These are phyloP conservation scores for Thaumatotibia leucotreta DNA, from an alignment of 1,140 invertebrate genomes.

Conservation along the genomic window DNA sequence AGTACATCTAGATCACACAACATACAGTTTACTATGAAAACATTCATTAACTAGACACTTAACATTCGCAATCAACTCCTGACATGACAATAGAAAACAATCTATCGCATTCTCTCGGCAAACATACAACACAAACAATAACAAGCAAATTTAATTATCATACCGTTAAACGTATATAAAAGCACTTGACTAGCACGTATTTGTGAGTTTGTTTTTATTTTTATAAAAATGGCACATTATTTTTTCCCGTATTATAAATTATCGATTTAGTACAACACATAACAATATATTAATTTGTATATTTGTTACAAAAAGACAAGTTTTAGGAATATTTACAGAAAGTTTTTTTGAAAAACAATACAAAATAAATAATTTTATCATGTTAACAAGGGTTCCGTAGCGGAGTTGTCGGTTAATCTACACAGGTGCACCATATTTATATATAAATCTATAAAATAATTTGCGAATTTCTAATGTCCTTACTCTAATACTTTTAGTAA, in stretches of 20 bases:
- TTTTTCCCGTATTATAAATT: slow-evolving; percentile 49
- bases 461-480: slow-evolving; percentile 55
- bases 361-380: slow-evolving; percentile 6
- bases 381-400: neutral
- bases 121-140: slow-evolving; percentile 42
- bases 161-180: slow-evolving; percentile 52
- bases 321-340: slow-evolving; percentile 65
- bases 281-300: slow-evolving; percentile 39
- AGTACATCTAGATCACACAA: slow-evolving; percentile 3
- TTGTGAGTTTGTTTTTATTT: slow-evolving; percentile 35
- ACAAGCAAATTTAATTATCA: slow-evolving; percentile 74
- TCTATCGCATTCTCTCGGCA: slow-evolving; percentile 39
- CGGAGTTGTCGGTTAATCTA: slow-evolving; percentile 24
- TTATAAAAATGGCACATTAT: slow-evolving; percentile 65
- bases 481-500: slow-evolving; percentile 48
- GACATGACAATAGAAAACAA: slow-evolving; percentile 21
- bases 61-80: slow-evolving; percentile 2
- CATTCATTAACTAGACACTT: slow-evolving; percentile 8
- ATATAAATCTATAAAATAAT: slow-evolving; percentile 55
- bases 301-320: slow-evolving; percentile 39
- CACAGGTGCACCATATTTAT: slow-evolving; percentile 63
- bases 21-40: neutral
- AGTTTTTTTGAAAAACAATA: slow-evolving; percentile 16
- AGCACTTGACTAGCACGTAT: slow-evolving; percentile 67
- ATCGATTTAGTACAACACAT: slow-evolving; percentile 52